A percentile compares a stretch with the other conserved stretches of the same genome.
Evolutionary conservation across 2,113 vertebrate species (phyloP).

Genomic region (Sakesphorus luctuosus): DNA sequence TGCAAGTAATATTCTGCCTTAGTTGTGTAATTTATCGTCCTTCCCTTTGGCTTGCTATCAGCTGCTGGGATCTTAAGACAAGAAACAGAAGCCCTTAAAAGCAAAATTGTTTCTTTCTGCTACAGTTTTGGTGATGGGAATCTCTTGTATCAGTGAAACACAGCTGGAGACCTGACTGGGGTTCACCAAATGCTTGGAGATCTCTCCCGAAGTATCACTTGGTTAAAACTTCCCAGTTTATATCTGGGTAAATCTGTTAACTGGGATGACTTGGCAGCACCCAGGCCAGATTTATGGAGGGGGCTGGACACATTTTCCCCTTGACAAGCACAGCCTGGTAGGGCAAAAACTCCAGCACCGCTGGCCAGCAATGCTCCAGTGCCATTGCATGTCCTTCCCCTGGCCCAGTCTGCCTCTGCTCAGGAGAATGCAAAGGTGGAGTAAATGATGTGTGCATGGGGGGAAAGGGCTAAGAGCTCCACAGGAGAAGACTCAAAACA

Average conservation of each 20-base stretch:
- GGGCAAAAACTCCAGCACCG: background rate
- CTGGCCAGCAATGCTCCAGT: background rate
- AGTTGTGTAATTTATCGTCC: background rate
- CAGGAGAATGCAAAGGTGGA: background rate
- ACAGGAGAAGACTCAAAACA: background rate
- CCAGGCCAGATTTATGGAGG: rapidly evolving
- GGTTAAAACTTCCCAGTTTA: background rate
- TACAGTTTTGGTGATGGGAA: background rate
- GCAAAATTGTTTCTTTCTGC: constrained; percentile 19
- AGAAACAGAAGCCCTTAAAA: constrained; percentile 24
- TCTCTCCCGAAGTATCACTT: background rate
- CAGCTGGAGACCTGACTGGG: background rate
- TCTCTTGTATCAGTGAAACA: background rate
- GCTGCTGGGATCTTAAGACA: background rate
- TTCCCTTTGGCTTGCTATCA: background rate
- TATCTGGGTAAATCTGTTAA: background rate
- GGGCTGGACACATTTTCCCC: background rate
- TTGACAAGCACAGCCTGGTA: background rate
- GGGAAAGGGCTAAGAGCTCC: background rate
- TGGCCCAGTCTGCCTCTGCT: background rate
- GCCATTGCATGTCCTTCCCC: background rate
- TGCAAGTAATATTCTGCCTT: background rate
- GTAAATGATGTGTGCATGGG: background rate
- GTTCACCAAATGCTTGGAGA: background rate
- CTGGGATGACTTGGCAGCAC: background rate